Evolutionary conservation across 2,888 invertebrate genomes (phyloP).

Genomic region (Blastobasis adustella): DNA sequence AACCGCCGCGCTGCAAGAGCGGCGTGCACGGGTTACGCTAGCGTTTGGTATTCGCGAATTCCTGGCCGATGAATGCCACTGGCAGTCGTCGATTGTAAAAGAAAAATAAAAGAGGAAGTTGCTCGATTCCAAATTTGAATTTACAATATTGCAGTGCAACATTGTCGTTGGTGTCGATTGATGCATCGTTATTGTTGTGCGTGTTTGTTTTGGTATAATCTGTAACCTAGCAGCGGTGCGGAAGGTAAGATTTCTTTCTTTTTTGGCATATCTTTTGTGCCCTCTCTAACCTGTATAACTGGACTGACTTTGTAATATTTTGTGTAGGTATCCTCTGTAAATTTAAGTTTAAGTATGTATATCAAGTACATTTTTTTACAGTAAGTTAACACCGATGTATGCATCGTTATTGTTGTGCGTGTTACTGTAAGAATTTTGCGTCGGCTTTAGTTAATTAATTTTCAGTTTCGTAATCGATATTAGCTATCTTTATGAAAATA

Average conservation of each 20-base stretch:
- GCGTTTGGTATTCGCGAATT: too few species aligned
- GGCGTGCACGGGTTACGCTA: constrained; percentile 30
- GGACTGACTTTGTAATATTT: too few species aligned
- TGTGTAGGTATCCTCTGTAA: too few species aligned
- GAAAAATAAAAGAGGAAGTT: constrained; percentile 16
- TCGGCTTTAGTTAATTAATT: too few species aligned
- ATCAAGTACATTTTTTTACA: too few species aligned
- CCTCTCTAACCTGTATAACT: not conserved
- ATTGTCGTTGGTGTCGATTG: constrained; percentile 18
- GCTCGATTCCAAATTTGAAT: constrained; percentile 17
- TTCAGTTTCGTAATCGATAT: too few species aligned
- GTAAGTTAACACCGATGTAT: too few species aligned
- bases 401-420: too few species aligned
- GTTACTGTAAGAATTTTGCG: too few species aligned
- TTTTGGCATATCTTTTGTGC: not conserved
- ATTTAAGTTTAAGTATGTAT: too few species aligned
- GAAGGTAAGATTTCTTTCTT: constrained; percentile 19
- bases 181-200: constrained; percentile 17
- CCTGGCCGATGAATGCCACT: constrained; percentile 33
- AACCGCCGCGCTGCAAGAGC: constrained; percentile 43
- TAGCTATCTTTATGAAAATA: too few species aligned
- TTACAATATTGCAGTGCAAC: constrained; percentile 34
- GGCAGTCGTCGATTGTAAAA: constrained; percentile 14
- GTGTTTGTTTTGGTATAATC: constrained; percentile 19
- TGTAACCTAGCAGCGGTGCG: constrained; percentile 17